Percentiles rank a stretch among this genome's conserved stretches.
Conservation (phyloP, 2,113 vertebrate genomes). For the Prinia subflava region DNA sequence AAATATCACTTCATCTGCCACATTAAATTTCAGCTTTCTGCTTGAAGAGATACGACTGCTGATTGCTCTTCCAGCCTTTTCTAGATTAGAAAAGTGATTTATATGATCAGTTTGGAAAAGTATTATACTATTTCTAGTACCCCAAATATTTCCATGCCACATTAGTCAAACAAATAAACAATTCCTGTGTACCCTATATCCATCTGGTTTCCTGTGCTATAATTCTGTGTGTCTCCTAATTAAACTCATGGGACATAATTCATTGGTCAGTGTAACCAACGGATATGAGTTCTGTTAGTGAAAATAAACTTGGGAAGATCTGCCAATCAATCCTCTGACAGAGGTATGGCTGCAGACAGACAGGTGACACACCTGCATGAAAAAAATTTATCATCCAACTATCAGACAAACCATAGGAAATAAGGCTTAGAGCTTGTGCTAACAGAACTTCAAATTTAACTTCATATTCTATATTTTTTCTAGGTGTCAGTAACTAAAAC, state of each 20-base stretch:
- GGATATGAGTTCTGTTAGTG: background rate
- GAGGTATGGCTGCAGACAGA: background rate
- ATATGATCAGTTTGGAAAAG: background rate
- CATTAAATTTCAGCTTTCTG: constrained; percentile 73
- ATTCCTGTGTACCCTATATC: background rate
- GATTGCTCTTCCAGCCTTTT: constrained; percentile 26
- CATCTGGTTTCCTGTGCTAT: background rate
- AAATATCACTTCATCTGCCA: constrained; percentile 55
- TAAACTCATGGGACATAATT: background rate
- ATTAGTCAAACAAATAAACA: background rate
- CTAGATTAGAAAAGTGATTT: constrained; percentile 42
- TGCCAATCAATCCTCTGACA: background rate
- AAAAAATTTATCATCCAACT: background rate
- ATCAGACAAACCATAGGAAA: background rate
- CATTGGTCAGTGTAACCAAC: background rate
- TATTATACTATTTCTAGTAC: background rate
- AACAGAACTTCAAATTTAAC: background rate
- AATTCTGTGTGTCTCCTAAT: background rate
- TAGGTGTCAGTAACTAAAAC: background rate
- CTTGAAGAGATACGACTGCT: background rate
- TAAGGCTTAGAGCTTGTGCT: background rate
- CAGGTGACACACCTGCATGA: background rate
- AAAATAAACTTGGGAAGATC: background rate
- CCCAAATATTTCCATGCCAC: background rate
- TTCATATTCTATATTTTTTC: background rate